Evolutionary conservation across 2,113 vertebrate species (phyloP).

Genomic region (Daubentonia madagascariensis): DNA sequence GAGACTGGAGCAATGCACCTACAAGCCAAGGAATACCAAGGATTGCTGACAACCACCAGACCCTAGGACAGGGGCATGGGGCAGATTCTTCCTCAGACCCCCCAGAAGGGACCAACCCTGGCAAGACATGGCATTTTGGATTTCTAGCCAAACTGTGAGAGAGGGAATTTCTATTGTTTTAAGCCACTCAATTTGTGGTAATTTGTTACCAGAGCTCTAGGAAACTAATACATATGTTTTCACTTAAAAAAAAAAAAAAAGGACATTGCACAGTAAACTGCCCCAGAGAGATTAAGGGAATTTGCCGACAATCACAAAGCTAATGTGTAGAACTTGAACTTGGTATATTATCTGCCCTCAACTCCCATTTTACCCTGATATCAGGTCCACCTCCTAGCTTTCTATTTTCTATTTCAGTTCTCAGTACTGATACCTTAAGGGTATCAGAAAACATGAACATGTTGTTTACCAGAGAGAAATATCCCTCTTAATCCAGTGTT

Average conservation of each 20-base stretch:
- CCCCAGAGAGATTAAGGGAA: background rate
- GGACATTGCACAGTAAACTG: background rate
- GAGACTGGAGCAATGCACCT: background rate
- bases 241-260: background rate
- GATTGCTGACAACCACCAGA: background rate
- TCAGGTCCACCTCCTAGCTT: background rate
- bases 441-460: background rate
- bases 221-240: slow-evolving; percentile 19
- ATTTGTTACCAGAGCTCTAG: background rate
- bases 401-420: background rate
- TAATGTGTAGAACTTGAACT: background rate
- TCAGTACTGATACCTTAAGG: background rate
- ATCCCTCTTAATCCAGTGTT: background rate
- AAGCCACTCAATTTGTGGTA: background rate
- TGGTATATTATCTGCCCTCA: background rate
- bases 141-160: background rate
- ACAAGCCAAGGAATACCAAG: background rate
- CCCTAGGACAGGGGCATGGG: background rate
- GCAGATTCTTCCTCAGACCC: background rate
- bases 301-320: slow-evolving; percentile 9
- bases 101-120: background rate
- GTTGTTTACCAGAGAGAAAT: slow-evolving; percentile 42
- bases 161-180: background rate
- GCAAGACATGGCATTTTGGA: background rate
- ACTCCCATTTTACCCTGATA: background rate